These are phyloP conservation scores for Euspilapteryx auroguttella DNA, from an alignment of 2,888 invertebrate species.

Conservation along the genomic window DNA sequence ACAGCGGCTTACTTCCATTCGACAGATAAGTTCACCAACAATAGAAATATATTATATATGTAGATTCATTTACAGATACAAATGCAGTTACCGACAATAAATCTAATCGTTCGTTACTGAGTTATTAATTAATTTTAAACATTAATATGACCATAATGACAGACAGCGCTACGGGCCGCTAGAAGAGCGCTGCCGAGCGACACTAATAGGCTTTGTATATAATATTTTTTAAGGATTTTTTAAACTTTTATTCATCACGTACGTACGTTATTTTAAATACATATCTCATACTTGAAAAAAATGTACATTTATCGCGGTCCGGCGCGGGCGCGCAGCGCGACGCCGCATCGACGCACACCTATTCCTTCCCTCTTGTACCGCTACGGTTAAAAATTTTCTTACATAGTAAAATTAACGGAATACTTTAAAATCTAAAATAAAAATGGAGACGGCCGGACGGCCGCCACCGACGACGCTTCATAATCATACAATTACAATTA, in stretches of 20 bases:
- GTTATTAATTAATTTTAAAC: constrained; percentile 47
- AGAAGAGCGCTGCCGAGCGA: constrained; percentile 12
- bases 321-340: constrained; percentile 31
- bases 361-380: constrained; percentile 48
- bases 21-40: constrained; percentile 53
- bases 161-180: constrained; percentile 13
- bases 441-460: constrained; percentile 22
- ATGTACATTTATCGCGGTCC: constrained; percentile 52
- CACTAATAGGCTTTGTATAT: constrained; percentile 13
- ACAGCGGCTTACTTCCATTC: constrained; percentile 49
- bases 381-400: constrained; percentile 46
- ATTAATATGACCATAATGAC: constrained; percentile 39
- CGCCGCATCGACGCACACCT: constrained; percentile 49
- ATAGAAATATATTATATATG: constrained; percentile 58
- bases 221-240: constrained; percentile 36
- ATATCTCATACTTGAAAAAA: constrained; percentile 59
- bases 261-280: constrained; percentile 55
- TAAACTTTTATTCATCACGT: constrained; percentile 46
- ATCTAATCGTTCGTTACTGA: constrained; percentile 56
- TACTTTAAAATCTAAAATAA: constrained; percentile 56
- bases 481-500: constrained; percentile 16
- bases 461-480: constrained; percentile 13
- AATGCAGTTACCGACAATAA: constrained; percentile 51
- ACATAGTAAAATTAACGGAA: constrained; percentile 59
- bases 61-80: constrained; percentile 56